A percentile compares a stretch with the other conserved stretches of the same genome.
Evolutionary conservation across 2,797 vertebrate genomes (phyloP).

Genomic region (Lates japonicus): DNA sequence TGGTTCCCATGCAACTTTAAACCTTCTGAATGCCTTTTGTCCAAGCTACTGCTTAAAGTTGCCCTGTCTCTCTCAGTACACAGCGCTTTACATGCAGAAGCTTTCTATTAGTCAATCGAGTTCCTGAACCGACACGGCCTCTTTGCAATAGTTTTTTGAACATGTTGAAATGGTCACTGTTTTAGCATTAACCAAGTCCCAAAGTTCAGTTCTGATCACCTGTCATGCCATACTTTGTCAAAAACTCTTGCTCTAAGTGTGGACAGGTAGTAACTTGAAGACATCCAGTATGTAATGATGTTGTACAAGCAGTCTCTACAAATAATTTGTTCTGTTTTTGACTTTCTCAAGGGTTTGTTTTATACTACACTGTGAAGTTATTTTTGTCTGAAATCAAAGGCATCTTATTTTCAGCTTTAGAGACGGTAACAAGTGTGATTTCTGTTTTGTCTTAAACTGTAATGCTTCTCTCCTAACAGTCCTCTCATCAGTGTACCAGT

Average conservation of each 20-base stretch:
- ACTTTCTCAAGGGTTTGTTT: slow-evolving; percentile 61
- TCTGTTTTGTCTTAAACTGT: slow-evolving; percentile 53
- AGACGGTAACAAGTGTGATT: slow-evolving; percentile 38
- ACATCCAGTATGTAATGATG: slow-evolving; percentile 57
- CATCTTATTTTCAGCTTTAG: slow-evolving; percentile 61
- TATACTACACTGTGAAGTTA: slow-evolving; percentile 80
- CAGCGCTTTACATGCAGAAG: slow-evolving; percentile 78
- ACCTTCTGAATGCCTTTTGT: slow-evolving; percentile 79
- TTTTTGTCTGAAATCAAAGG: slow-evolving; percentile 70
- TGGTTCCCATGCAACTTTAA: slow-evolving; percentile 77
- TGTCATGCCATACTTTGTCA: slow-evolving; percentile 41
- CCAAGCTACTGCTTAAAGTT: slow-evolving; percentile 70
- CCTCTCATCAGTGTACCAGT: slow-evolving; percentile 26
- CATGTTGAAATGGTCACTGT: slow-evolving; percentile 35
- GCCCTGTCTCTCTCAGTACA: slow-evolving; percentile 70
- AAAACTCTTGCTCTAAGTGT: slow-evolving; percentile 31
- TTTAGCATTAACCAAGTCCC: slow-evolving; percentile 49
- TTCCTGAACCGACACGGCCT: slow-evolving; percentile 55
- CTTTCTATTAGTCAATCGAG: slow-evolving; percentile 73
- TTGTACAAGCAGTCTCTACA: slow-evolving; percentile 55
- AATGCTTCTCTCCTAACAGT: slow-evolving; percentile 38
- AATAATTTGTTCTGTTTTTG: slow-evolving; percentile 35
- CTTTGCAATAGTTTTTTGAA: slow-evolving; percentile 60
- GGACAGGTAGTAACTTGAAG: slow-evolving; percentile 56
- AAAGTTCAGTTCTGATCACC: slow-evolving; percentile 47